These are phyloP conservation scores for Ptychoptera contaminata DNA, from an alignment of 2,888 invertebrate species.

Conservation along the genomic window DNA sequence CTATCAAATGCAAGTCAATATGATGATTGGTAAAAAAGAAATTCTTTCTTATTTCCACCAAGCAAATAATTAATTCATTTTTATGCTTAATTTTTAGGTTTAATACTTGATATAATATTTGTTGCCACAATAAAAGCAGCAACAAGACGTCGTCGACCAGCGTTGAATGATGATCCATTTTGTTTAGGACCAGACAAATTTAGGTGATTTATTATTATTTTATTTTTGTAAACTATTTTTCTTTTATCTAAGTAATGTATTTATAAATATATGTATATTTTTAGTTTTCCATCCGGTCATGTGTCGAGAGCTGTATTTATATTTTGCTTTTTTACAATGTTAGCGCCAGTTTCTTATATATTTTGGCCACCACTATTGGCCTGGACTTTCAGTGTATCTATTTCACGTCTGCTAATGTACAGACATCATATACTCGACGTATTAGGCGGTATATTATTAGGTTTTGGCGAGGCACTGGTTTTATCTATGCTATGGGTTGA, in stretches of 20 bases:
- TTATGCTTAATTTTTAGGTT: slow-evolving; percentile 39
- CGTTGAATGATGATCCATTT: slow-evolving; percentile 46
- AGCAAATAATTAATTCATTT: slow-evolving; percentile 2
- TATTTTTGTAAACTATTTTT: not conserved
- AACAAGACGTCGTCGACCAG: slow-evolving; percentile 63
- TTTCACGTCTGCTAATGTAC: slow-evolving; percentile 68
- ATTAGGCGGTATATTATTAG: slow-evolving; percentile 54
- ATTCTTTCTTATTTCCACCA: slow-evolving; percentile 1
- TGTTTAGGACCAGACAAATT: slow-evolving; percentile 74
- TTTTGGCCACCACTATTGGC: slow-evolving; percentile 46
- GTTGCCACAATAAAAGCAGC: slow-evolving; percentile 64
- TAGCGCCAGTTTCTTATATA: slow-evolving; percentile 44
- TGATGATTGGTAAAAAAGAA: slow-evolving; percentile 41
- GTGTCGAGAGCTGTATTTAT: slow-evolving; percentile 70
- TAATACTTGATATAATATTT: slow-evolving; percentile 63
- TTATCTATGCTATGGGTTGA: slow-evolving; percentile 45
- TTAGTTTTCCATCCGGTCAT: slow-evolving; percentile 85
- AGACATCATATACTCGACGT: slow-evolving; percentile 83
- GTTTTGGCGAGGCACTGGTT: slow-evolving; percentile 51
- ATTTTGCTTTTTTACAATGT: slow-evolving; percentile 49
- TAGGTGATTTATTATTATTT: slow-evolving; percentile 24
- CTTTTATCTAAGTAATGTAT: not conserved
- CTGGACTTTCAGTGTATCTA: slow-evolving; percentile 58
- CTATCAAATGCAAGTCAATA: slow-evolving; percentile 72
- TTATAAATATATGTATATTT: not conserved